phyloP scores from a whole-genome alignment of 2,113 vertebrate species.

The Cervus canadensis region DNA sequence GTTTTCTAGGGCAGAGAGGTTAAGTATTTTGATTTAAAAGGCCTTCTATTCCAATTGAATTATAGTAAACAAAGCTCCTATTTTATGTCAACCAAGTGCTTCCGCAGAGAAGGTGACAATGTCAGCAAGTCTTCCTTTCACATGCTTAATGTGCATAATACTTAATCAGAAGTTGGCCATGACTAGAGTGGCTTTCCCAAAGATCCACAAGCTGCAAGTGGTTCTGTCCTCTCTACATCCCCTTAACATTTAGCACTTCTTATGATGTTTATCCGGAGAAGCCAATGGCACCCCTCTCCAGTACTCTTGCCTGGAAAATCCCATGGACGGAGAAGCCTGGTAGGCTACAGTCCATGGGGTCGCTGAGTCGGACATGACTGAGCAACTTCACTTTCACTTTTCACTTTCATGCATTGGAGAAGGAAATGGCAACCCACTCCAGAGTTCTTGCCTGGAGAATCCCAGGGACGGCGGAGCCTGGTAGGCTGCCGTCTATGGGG shows the following conservation, averaged over 20 bases:
- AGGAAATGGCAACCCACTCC: too few species aligned
- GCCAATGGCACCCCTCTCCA: too few species aligned
- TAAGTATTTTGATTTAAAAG: constrained; percentile 53
- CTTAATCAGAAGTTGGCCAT: not conserved
- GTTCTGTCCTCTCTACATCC: not conserved
- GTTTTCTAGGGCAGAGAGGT: constrained; percentile 15
- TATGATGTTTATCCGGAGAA: not conserved
- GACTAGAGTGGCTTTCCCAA: not conserved
- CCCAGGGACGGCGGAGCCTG: too few species aligned
- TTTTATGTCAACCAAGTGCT: constrained; percentile 52
- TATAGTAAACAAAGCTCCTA: constrained; percentile 32
- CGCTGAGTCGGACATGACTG: too few species aligned
- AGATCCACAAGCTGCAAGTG: not conserved
- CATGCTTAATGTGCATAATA: not conserved
- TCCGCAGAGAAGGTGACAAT: constrained; percentile 38
- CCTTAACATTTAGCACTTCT: not conserved
- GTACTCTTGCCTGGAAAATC: too few species aligned
- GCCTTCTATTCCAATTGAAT: constrained; percentile 18
- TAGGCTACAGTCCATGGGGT: too few species aligned
- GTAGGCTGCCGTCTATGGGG: too few species aligned
- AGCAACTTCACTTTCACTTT: too few species aligned
- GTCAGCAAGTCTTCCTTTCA: constrained; percentile 30
- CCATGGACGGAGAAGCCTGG: too few species aligned
- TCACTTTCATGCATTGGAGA: too few species aligned
- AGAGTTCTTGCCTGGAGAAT: too few species aligned